A percentile compares a stretch with the other conserved stretches of the same genome.
phyloP scores from a whole-genome alignment of 92 coral and sea anemone species.

The Epizoanthus fatuus region DNA sequence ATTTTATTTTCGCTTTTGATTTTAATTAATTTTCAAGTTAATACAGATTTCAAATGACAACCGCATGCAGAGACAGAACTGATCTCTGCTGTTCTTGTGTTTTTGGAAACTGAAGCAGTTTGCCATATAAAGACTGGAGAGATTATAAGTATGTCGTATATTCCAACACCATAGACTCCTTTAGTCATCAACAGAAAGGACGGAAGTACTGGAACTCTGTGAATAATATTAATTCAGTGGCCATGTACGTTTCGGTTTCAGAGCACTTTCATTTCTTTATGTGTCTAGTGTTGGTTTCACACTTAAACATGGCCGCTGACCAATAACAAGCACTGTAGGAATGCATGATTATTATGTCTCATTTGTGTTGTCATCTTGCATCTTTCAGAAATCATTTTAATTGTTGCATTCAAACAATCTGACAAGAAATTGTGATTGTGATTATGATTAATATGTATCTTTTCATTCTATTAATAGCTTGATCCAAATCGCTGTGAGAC shows the following conservation, averaged over 20 bases:
- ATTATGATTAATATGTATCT: neutral
- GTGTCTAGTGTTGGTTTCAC: neutral
- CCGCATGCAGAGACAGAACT: neutral
- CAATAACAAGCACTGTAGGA: too few relatives aligned
- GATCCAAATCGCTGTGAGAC: constrained; percentile 94
- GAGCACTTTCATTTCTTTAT: neutral
- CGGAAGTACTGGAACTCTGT: neutral
- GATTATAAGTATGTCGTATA: neutral
- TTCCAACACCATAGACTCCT: neutral
- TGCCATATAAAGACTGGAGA: neutral
- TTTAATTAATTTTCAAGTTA: neutral
- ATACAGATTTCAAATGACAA: neutral
- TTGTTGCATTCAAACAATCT: neutral
- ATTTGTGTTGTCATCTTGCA: too few relatives aligned
- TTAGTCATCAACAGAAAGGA: neutral
- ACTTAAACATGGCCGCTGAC: too few relatives aligned
- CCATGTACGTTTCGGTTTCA: neutral
- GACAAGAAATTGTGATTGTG: neutral
- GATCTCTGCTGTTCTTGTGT: neutral
- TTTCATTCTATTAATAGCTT: constrained; percentile 64
- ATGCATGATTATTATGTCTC: too few relatives aligned
- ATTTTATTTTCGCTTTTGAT: neutral
- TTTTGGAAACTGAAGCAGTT: neutral
- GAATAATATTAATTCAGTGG: too few relatives aligned
- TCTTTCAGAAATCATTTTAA: too few relatives aligned